Conservation (phyloP, 2,797 vertebrate species). For the Lacerta viridis region DNA sequence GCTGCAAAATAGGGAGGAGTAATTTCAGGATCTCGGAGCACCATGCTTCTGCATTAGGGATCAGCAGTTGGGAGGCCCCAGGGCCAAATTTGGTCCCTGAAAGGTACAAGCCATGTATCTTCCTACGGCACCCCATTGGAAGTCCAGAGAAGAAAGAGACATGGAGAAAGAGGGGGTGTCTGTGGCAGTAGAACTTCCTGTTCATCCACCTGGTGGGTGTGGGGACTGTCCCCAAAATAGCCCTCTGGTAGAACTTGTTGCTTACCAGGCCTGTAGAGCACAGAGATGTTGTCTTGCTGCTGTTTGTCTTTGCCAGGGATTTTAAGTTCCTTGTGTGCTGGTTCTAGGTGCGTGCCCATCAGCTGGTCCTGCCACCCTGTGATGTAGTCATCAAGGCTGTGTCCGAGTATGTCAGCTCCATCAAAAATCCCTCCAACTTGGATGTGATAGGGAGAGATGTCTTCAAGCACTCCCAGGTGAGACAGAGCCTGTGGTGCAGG, state of each 20-base stretch:
- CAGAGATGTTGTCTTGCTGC: background rate
- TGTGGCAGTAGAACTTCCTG: background rate
- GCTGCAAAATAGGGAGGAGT: background rate
- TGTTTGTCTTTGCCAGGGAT: background rate
- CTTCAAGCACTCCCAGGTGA: constrained; percentile 94
- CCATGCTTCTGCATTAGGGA: background rate
- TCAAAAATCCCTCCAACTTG: constrained; percentile 91
- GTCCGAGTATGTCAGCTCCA: constrained; percentile 91
- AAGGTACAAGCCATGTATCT: background rate
- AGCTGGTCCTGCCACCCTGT: constrained; percentile 92
- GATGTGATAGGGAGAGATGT: constrained; percentile 92
- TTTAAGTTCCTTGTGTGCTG: constrained; percentile 2
- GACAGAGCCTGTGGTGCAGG: background rate
- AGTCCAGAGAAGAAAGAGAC: background rate
- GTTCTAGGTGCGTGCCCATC: constrained; percentile 90
- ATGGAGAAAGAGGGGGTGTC: background rate
- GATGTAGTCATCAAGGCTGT: constrained; percentile 96
- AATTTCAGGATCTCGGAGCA: background rate
- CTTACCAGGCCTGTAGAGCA: background rate
- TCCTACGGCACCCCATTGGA: background rate
- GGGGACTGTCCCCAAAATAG: background rate
- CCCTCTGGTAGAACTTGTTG: background rate
- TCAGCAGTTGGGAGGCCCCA: background rate
- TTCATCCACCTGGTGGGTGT: background rate
- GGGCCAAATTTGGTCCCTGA: background rate